Base-by-base conservation (phyloP, 1,140 invertebrate species). In the Aculops lycopersici region DNA sequence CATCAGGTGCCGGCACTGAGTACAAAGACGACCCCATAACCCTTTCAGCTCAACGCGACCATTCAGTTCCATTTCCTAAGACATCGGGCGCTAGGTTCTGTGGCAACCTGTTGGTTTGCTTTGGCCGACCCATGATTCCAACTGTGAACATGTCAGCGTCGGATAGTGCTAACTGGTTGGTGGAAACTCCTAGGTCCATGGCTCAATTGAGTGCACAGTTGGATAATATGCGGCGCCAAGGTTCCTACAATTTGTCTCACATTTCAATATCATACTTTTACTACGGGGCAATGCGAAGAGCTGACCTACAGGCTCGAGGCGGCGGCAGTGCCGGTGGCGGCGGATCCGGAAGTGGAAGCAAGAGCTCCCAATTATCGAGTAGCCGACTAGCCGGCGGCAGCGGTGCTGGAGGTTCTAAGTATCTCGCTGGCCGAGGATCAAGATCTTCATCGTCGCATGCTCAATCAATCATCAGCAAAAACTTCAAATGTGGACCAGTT, bases 81-180 rank as follows among this genome's bases (percentile, higher is more conserved):
- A 90, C 81, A 1, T 86, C 77, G 13, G 81, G 81, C 3, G 81
- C 78, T 1, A 72, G 74, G 52, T 94, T 90, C 63, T 84, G 76
- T 58, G 72, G 72, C 20, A 66, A 65, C 47, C 66, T 71, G 18
- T 57, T 83, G 19, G 74, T 80, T 5, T 77, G 74, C 43, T 90
- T 88, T 56, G 73, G 73, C 36, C 65, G 79, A 43, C 71, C 73
- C 1, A 31, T 31, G n/a, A 8, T 31, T 8, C 24, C 8, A 31
- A 31, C 24, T 8, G n/a, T 8, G 8, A 8, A 31, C 8, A 8
- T n/a, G 8, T 8, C 24, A 31, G 24, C 24, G 24, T n/a, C 8
- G 8, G n/a, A 8, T 8, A 8, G 8, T 8, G n/a, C 8, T 8
- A 31, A 31, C n/a, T 31, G 24, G 24, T 31, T 31, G 24, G 24